Base-by-base conservation (phyloP, 2,888 invertebrate species). In the Cheilosia pagana region DNA sequence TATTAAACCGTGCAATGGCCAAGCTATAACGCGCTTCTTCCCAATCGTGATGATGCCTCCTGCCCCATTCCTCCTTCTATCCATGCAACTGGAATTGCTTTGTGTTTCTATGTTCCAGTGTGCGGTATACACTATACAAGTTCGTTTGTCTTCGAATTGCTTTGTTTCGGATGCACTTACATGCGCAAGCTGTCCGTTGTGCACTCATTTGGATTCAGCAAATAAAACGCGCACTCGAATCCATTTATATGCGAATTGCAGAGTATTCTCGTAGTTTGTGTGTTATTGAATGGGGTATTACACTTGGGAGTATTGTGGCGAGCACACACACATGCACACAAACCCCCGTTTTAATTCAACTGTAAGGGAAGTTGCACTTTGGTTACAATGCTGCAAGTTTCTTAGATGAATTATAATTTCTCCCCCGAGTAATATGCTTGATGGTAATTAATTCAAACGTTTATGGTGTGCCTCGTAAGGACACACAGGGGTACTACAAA, bases 151-250 rank as follows among this genome's bases (percentile, higher is more conserved):
- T 81, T 81, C 41, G 19, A 59, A 43, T 65, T 74, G 70, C 70
- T 70, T 63, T 67, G 45, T 41, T 50, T 55, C 65, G 41, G 62
- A 35, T 65, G 57, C 72, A 65, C 78, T 65, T 71, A 48, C 53
- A 43, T 21, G 31, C 55, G 31, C 55, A 68, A 35, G 48, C 67
- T 68, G 45, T n/a, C 57, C 23, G 52, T 39, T 70, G 55, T 70
- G 70, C 59, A 55, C 65, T 77, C 77, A 77, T 77, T 82, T 72
- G 59, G 60, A 72, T 67, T 65, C 60, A 62, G 60, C 81, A 76
- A 81, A 81, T 76, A 67, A 76, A 81, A 70, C 59, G 45, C 53
- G 55, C 62, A 39, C 50, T 70, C 70, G 43, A 21, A 59, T 70
- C 25, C 45, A 72, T 76, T 77, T 76, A 53, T 65, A 59, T 76